Percentiles rank a stretch among this genome's conserved stretches.
phyloP scores from a whole-genome alignment of 2,797 vertebrate species.

The Sphenodon punctatus region DNA sequence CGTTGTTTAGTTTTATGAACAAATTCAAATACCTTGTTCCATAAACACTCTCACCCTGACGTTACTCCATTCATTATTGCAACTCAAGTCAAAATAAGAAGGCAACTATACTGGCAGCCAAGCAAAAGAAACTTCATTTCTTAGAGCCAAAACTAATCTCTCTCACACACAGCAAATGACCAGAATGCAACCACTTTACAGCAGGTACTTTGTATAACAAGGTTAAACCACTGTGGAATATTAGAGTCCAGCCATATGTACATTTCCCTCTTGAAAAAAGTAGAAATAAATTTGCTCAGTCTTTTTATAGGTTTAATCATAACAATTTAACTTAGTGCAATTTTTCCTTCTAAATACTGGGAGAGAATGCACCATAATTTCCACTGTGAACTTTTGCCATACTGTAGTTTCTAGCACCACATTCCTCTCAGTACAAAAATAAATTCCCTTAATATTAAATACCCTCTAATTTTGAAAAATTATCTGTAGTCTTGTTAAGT shows the following conservation, averaged over 20 bases:
- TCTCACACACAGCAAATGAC: not conserved
- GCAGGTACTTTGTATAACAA: not conserved
- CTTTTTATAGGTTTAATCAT: not conserved
- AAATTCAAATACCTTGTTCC: not conserved
- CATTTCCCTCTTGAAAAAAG: not conserved
- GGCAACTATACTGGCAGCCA: not conserved
- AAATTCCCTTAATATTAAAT: not conserved
- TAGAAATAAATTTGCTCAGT: rapidly evolving
- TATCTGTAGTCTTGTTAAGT: not conserved
- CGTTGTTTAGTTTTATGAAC: not conserved
- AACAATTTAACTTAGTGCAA: not conserved
- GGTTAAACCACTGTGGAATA: not conserved
- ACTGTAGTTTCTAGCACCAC: not conserved
- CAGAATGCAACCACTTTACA: not conserved
- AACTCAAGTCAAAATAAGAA: not conserved
- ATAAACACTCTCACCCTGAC: not conserved
- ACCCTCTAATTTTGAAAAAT: not conserved
- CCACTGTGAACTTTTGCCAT: not conserved
- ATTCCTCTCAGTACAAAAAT: not conserved
- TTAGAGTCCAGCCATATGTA: not conserved
- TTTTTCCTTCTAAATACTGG: not conserved
- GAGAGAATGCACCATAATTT: not conserved
- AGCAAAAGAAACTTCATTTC: constrained; percentile 1
- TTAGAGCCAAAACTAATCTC: constrained; percentile 1
- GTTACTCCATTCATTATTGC: not conserved